Evolutionary conservation across 2,888 invertebrate species (phyloP), one percentile per base, ranked within the genome.

Genomic region (Drosophila pseudotalamancana): DNA sequence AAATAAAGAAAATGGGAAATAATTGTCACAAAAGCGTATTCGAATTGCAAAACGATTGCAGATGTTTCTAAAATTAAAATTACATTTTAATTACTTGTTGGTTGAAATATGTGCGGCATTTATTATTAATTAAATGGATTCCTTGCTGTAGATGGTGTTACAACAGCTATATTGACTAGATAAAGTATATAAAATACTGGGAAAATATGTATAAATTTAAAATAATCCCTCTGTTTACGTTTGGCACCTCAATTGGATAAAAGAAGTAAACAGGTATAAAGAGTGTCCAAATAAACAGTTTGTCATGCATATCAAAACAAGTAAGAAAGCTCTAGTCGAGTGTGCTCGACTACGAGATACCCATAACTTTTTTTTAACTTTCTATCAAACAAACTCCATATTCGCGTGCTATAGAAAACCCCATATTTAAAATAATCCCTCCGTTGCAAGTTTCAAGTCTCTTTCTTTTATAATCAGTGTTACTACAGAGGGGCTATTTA

Each of bases 261-360:
- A n/a, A n/a, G n/a, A n/a, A n/a, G n/a, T n/a, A n/a, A n/a, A 42
- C 12, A 42, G 25, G 5, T 19, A 31, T 6, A 49, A 23, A 37
- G 32, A 32, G 18, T 34, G 50, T 19, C 48, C 46, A 59, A 59
- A 49, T 64, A 70, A 72, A 62, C 40, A 64, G 49, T 83, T 80
- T 66, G 69, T 57, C 69, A 86, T 72, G 81, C 85, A 84, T 84
- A 84, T 87, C 56, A 77, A 60, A 67, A n/a, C n/a, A n/a, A n/a
- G n/a, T n/a, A n/a, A n/a, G n/a, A n/a, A n/a, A n/a, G n/a, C n/a
- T n/a, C n/a, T n/a, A n/a, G n/a, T n/a, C n/a, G n/a, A n/a, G n/a
- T n/a, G n/a, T n/a, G n/a, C n/a, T n/a, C n/a, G n/a, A n/a, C n/a
- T n/a, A n/a, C n/a, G n/a, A n/a, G n/a, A n/a, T n/a, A n/a, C n/a